Percentiles rank a stretch among this genome's conserved stretches.
phyloP scores from a whole-genome alignment of 37 sponge, comb jelly and placozoan species.

The Halisarca cf. caerulea region DNA sequence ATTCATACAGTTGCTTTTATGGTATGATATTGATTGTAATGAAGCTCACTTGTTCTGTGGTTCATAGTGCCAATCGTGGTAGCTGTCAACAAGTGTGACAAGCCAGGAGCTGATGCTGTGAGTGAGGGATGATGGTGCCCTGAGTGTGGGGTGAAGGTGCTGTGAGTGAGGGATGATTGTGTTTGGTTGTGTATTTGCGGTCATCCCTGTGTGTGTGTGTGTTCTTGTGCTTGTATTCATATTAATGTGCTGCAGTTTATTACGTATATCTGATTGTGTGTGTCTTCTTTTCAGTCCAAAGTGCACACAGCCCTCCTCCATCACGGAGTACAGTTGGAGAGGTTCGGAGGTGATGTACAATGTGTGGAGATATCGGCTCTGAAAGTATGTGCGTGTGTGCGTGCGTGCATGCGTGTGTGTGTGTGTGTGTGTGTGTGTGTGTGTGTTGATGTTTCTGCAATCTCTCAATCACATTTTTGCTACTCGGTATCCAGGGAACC shows the following conservation, averaged over 20 bases:
- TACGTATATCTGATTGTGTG: no score
- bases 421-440: constrained; percentile 32
- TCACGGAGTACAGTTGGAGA: constrained; percentile 76
- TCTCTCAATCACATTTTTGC: no score
- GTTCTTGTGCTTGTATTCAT: neutral
- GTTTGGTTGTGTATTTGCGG: no score
- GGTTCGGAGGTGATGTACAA: constrained; percentile 86
- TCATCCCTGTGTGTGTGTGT: neutral
- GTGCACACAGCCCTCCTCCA: constrained; percentile 66
- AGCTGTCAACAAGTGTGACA: constrained; percentile 95
- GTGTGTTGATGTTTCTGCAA: constrained; percentile 26
- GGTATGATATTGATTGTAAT: no score
- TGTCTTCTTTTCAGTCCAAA: constrained; percentile 29
- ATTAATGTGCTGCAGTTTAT: no score
- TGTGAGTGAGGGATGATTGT: no score
- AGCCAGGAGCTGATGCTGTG: constrained; percentile 48
- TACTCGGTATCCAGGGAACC: constrained; percentile 26
- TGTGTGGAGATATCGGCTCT: constrained; percentile 85
- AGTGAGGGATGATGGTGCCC: neutral
- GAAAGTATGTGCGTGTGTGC: constrained; percentile 34
- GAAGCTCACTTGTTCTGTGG: neutral
- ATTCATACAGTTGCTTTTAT: no score
- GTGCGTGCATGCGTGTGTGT: neutral
- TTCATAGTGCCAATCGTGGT: constrained; percentile 86
- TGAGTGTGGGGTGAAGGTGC: neutral